Percentiles rank a stretch among this genome's conserved stretches.
These are phyloP conservation scores for Molossus alvarezi DNA, from an alignment of 2,797 vertebrate genomes.

Conservation along the genomic window DNA sequence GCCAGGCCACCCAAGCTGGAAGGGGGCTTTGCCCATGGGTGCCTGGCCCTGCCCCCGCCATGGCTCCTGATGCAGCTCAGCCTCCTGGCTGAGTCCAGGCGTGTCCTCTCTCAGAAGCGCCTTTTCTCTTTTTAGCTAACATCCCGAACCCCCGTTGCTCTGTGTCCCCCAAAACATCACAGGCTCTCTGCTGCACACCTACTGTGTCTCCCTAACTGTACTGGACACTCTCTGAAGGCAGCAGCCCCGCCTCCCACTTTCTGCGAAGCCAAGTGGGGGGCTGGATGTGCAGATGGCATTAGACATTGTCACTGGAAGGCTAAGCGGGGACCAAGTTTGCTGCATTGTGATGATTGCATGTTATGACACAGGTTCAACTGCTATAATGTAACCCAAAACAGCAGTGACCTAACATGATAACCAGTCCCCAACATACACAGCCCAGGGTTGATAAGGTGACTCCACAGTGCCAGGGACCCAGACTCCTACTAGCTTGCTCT, in stretches of 20 bases:
- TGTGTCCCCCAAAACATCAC: background rate
- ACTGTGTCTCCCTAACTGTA: background rate
- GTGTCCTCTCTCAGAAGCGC: no score
- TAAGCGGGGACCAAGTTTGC: background rate
- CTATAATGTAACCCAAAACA: background rate
- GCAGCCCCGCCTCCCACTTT: background rate
- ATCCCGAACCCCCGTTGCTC: rapidly evolving
- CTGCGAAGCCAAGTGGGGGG: background rate
- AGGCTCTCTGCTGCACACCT: background rate
- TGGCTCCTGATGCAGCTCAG: rapidly evolving
- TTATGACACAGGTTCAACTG: no score
- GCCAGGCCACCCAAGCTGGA: background rate
- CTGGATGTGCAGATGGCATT: no score
- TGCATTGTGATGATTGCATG: background rate
- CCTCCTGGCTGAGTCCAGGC: background rate
- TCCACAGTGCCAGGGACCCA: background rate
- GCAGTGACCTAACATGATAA: background rate
- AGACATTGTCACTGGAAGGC: background rate
- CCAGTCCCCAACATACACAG: background rate
- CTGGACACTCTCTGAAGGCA: background rate
- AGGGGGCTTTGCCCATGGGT: no score
- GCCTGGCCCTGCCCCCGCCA: no score
- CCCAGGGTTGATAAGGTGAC: background rate
- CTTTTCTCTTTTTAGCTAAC: background rate
- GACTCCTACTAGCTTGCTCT: background rate